A percentile compares a stretch with the other conserved stretches of the same genome.
Conservation (phyloP, 2,113 vertebrate genomes). For the Melanerpes formicivorus region DNA sequence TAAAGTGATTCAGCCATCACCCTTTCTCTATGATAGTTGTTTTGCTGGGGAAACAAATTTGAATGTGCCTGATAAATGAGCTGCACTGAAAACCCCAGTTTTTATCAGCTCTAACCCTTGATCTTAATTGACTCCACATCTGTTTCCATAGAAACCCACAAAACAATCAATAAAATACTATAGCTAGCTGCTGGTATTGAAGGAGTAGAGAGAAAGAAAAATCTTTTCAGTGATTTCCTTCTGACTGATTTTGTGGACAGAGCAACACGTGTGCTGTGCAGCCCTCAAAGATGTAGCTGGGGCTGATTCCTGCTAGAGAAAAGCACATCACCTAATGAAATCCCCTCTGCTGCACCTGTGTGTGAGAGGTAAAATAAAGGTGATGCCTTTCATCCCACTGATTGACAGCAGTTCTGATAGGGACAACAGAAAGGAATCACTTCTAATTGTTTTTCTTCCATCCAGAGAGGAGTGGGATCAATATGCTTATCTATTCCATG, state of each 20-base stretch:
- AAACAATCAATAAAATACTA: slow-evolving; percentile 68
- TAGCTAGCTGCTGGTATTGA: neutral
- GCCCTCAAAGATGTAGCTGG: neutral
- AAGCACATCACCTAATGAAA: neutral
- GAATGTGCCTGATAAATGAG: slow-evolving; percentile 73
- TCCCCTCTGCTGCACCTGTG: neutral
- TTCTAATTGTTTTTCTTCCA: neutral
- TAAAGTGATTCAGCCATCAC: slow-evolving; percentile 53
- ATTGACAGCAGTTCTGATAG: neutral
- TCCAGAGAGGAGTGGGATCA: neutral
- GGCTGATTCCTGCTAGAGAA: neutral
- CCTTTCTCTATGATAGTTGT: slow-evolving; percentile 41
- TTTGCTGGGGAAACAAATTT: slow-evolving; percentile 71
- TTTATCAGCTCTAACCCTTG: slow-evolving; percentile 68
- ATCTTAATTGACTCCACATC: slow-evolving; percentile 77
- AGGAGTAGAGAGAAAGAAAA: slow-evolving; percentile 8
- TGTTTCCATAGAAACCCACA: slow-evolving; percentile 72
- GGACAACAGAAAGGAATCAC: neutral
- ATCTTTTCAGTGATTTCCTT: neutral
- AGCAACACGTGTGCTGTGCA: neutral
- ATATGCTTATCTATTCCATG: neutral
- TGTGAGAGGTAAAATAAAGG: neutral
- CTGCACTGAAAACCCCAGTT: slow-evolving; percentile 69
- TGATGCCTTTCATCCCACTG: neutral
- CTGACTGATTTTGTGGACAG: neutral